Conservation (phyloP, 2,888 invertebrate species). For the Pseudococcus jackbeardsleyi region DNA sequence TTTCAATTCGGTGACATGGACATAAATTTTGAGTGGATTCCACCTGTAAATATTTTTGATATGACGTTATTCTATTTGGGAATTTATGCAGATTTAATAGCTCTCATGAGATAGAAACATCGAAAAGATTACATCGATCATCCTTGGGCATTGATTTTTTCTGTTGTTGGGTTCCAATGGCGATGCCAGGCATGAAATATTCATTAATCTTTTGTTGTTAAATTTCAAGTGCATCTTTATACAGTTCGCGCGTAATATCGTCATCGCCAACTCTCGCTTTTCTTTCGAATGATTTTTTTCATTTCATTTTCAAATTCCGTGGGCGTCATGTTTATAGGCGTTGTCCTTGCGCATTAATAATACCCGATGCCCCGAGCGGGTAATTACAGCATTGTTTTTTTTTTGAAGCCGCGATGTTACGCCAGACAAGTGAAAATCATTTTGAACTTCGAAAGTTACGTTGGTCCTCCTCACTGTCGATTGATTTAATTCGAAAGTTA, state of each 20-base stretch:
- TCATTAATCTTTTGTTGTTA: slow-evolving; percentile 48
- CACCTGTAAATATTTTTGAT: background rate
- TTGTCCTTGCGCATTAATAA: slow-evolving; percentile 54
- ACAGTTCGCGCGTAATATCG: slow-evolving; percentile 23
- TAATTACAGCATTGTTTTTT: slow-evolving; percentile 43
- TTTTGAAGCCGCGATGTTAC: background rate
- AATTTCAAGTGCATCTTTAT: slow-evolving; percentile 46
- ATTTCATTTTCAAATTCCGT: background rate
- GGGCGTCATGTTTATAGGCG: slow-evolving; percentile 38
- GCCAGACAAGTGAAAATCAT: slow-evolving; percentile 34
- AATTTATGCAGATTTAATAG: slow-evolving; percentile 8
- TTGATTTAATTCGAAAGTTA: slow-evolving; percentile 39
- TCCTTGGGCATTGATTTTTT: slow-evolving; percentile 30
- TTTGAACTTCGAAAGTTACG: slow-evolving; percentile 50
- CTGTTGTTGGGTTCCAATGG: background rate
- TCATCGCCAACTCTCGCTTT: slow-evolving; percentile 22
- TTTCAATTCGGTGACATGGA: background rate
- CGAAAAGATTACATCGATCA: slow-evolving; percentile 30
- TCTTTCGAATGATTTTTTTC: slow-evolving; percentile 2
- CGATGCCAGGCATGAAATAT: slow-evolving; percentile 4
- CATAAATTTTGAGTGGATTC: background rate
- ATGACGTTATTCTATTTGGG: background rate
- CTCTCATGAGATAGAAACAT: background rate
- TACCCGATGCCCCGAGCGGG: background rate
- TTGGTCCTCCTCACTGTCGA: background rate